Evolutionary conservation across 2,797 vertebrate genomes (phyloP), one percentile per base, ranked within the genome.

Genomic region (Typhlichthys subterraneus): DNA sequence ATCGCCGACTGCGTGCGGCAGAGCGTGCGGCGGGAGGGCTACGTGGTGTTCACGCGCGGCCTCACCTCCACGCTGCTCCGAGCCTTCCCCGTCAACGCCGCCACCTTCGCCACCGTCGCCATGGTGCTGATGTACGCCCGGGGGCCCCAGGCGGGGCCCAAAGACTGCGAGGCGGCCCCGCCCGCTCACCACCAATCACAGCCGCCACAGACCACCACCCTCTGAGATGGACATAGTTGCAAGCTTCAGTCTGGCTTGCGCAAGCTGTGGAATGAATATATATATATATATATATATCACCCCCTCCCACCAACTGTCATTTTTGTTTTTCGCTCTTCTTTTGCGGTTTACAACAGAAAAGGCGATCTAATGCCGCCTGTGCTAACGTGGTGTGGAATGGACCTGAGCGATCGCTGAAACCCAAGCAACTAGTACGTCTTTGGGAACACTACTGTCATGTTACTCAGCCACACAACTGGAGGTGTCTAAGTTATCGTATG

Each of bases 31-130:
- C 89, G 80, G 0, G 98, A 99, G 83, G 98, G 98, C 63, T 96
- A 93, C 91, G 92, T 88, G 63, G 96, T 98, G 51, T 99, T 99
- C 82, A 96, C 96, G 0, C 92, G 95, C 0, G 98, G 98, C 1
- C 95, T 99, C 59, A 95, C 95, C 3, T 98, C 98, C 80, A 99
- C 98, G 0, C 92, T 99, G 13, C 93, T 99, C 12, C 91, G 97
- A 0, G 97, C 98, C 55, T 99, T 99, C 74, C 98, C 98, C 0
- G 97, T 99, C 71, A 99, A 99, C 0, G 98, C 97, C 0, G 91
- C 98, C 9, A 99, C 97, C 45, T 98, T 99, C 8, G 95, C 97
- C 48, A 97, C 97, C 0, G 97, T 99, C 79, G 97, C 96, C 0
- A 92, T 97, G 2, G 92, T 99, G 79, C 95, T 99, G 1, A 92